Evolutionary conservation across 2,888 invertebrate genomes (phyloP).

Genomic region (Ernsta delagoae): DNA sequence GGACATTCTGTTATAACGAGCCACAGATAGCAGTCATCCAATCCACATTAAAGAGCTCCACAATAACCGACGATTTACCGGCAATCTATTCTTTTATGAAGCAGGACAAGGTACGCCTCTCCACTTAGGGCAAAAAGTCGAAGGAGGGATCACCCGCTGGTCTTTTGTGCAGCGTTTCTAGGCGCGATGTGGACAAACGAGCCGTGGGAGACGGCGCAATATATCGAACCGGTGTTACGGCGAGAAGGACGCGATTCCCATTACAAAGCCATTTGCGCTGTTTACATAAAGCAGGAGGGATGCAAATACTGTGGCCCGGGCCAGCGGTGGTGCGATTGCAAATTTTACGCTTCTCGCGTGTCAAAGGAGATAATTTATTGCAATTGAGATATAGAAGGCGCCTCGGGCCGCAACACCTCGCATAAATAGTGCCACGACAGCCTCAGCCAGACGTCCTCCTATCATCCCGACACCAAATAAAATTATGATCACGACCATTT

Average conservation of each 20-base stretch:
- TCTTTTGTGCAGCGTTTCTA: slow-evolving; percentile 72
- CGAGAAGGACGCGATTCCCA: slow-evolving; percentile 70
- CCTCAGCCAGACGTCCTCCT: slow-evolving; percentile 58
- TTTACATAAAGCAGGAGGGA: slow-evolving; percentile 74
- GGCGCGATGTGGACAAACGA: slow-evolving; percentile 78
- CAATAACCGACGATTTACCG: slow-evolving; percentile 82
- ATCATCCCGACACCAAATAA: slow-evolving; percentile 68
- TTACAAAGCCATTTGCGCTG: slow-evolving; percentile 78
- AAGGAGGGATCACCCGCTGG: slow-evolving; percentile 78
- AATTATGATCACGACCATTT: slow-evolving; percentile 71
- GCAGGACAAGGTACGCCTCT: slow-evolving; percentile 75
- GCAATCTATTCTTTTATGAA: slow-evolving; percentile 81
- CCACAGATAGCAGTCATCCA: slow-evolving; percentile 64
- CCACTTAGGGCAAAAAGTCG: slow-evolving; percentile 81
- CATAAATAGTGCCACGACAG: slow-evolving; percentile 70
- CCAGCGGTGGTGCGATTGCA: slow-evolving; percentile 62
- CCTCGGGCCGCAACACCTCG: slow-evolving; percentile 66
- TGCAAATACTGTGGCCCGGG: slow-evolving; percentile 56
- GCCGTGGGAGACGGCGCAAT: slow-evolving; percentile 74
- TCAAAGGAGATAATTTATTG: slow-evolving; percentile 79
- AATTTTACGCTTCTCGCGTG: slow-evolving; percentile 77
- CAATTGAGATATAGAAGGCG: slow-evolving; percentile 76
- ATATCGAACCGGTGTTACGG: slow-evolving; percentile 73
- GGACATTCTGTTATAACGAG: slow-evolving; percentile 64
- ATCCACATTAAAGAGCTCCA: slow-evolving; percentile 76